Evolutionary conservation across 2,113 vertebrate genomes (phyloP).

Genomic region (Gymnocephalus cernua): DNA sequence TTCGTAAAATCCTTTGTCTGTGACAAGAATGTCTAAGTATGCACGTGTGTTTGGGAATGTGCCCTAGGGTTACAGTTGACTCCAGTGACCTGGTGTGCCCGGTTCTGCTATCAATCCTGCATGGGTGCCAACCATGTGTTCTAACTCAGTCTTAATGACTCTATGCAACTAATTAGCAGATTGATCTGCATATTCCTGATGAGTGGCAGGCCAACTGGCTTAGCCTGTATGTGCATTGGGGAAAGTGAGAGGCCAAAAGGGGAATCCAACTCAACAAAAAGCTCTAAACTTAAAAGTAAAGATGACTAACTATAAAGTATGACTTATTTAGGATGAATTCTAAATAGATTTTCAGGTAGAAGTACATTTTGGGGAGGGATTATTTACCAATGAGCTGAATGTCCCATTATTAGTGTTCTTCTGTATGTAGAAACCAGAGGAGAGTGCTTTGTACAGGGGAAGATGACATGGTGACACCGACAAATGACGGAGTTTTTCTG

Average conservation of each 20-base stretch:
- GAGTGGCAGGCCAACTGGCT: slow-evolving; percentile 72
- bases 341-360: slow-evolving; percentile 4
- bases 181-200: slow-evolving; percentile 80
- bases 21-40: slow-evolving; percentile 20
- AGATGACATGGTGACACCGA: slow-evolving; percentile 47
- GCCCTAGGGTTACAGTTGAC: slow-evolving; percentile 70
- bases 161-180: slow-evolving; percentile 79
- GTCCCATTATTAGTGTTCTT: not conserved
- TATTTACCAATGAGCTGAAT: slow-evolving; percentile 13
- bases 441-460: slow-evolving; percentile 29
- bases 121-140: slow-evolving; percentile 75
- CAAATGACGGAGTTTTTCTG: slow-evolving; percentile 54
- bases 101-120: slow-evolving; percentile 53
- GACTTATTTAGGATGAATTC: slow-evolving; percentile 14
- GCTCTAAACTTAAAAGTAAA: slow-evolving; percentile 48
- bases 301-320: slow-evolving; percentile 53
- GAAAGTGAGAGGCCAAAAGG: slow-evolving; percentile 57
- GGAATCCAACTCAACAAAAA: slow-evolving; percentile 57
- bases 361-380: not conserved
- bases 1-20: slow-evolving; percentile 10
- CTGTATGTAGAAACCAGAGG: slow-evolving; percentile 9
- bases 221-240: slow-evolving; percentile 49
- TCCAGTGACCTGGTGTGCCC: slow-evolving; percentile 68
- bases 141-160: slow-evolving; percentile 77
- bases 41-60: slow-evolving; percentile 47